Evolutionary conservation across 2,113 vertebrate species (phyloP), one percentile per base, ranked within the genome.

Genomic region (Caranx ignobilis): DNA sequence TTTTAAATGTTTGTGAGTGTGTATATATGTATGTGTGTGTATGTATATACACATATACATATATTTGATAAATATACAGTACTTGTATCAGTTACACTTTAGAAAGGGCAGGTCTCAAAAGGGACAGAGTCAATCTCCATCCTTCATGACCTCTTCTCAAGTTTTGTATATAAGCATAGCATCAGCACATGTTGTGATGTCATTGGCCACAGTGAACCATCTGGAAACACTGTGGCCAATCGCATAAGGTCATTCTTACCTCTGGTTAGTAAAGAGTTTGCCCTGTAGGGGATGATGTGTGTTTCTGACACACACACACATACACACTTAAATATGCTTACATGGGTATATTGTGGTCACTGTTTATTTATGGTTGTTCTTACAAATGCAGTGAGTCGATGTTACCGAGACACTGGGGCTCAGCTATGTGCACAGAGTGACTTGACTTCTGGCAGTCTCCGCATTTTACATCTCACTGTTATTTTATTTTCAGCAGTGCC

Each of bases 401-500:
- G 47, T 81, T 71, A 64, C 62, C 72, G 77, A 86, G 77, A 87
- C 81, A 76, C 84, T 88, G 85, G 69, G 85, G 56, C 64, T 85
- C 78, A 45, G 66, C 68, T 84, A 52, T 77, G 63, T 79, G 67
- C 64, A 39, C 64, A 65, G 77, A 73, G 60, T 61, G 52, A 68
- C 80, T 72, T 71, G 26, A 26, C 37, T 37, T 77, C 21, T 52
- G 11, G 69, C 41, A 3, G 52, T 83, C 71, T 88, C 71, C 57
- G 76, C 63, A 74, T 79, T 79, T 66, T 43, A 71, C 67, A 80
- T 6, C 56, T 79, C 84, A 70, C 47, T 71, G 65, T 67, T 71
- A 8, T 91, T 82, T 87, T 83, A 55, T 86, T 91, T 88, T 55
- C 64, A 90, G 80, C 88, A 90, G 93, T 93, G 93, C 93, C 93